Evolutionary conservation across 2,113 vertebrate species (phyloP), one percentile per base, ranked within the genome.

Genomic region (Oxyruncus cristatus): DNA sequence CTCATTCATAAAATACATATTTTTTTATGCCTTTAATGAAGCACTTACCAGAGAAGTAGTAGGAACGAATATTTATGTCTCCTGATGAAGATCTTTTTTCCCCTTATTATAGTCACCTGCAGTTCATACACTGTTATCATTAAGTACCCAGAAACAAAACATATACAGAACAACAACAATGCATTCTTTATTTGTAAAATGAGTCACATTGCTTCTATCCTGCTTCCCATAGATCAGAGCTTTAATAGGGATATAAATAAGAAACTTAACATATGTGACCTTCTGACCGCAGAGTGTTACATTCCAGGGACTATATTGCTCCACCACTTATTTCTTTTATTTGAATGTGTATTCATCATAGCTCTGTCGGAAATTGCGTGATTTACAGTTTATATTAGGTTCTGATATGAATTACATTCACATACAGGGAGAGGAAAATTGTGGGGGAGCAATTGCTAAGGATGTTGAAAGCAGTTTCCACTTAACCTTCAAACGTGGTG

Each of bases 261-360:
- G 95, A 96, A 97, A 96, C 93, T 96, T 97, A 97, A 95, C 98
- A 97, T 97, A 96, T 98, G 97, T 98, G 98, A 98, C 98, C 97
- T 98, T 83, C 80, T 98, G 98, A 98, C 98, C 95, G 1, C 37
- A 66, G 94, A 81, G 97, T 97, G 98, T 97, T 98, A 98, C 98
- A 98, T 98, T 98, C 98, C 97, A 97, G 91, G 88, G 87, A 96
- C 94, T 97, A 52, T 97, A 97, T 97, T 97, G 96, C 96, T 97
- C 81, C 28, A 94, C 87, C 55, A 37, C 27, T 95, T 83, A 97
- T 97, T 94, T 94, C 78, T 95, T 97, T 98, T 96, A 96, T 97
- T 98, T 39, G 52, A 93, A 94, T 52, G 55, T 84, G 81, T 95
- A 93, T 98, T 96, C 95, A 96, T 95, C 88, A 76, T 87, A 77